A percentile compares a stretch with the other conserved stretches of the same genome.
Conservation (phyloP, 2,113 vertebrate genomes). For the Mesocricetus auratus region DNA sequence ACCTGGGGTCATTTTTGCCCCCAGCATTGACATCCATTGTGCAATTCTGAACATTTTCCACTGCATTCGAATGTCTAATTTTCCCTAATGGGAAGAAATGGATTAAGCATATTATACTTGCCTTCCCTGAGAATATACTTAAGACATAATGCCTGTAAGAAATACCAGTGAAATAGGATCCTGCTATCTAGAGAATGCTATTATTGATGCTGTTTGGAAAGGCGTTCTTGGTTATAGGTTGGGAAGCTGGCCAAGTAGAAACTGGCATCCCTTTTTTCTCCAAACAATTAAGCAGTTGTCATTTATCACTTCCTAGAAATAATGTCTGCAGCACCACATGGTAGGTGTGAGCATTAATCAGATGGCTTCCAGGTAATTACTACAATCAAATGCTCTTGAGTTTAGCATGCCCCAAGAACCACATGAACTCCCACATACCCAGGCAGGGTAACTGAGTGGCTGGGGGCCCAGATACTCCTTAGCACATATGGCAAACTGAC, state of each 20-base stretch:
- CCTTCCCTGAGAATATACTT: constrained; percentile 28
- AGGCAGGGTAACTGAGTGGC: background rate
- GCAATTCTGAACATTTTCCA: constrained; percentile 18
- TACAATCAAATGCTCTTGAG: constrained; percentile 61
- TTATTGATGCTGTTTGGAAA: constrained; percentile 69
- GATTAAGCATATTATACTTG: constrained; percentile 60
- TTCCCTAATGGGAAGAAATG: constrained; percentile 64
- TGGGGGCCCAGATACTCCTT: background rate
- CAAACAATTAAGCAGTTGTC: constrained; percentile 67
- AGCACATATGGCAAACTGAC: background rate
- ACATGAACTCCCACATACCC: background rate
- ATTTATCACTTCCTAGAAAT: constrained; percentile 78
- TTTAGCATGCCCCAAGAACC: constrained; percentile 35
- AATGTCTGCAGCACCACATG: constrained; percentile 58
- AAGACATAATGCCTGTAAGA: constrained; percentile 57
- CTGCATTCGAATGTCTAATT: constrained; percentile 57
- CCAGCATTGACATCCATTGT: background rate
- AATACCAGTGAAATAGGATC: constrained; percentile 14
- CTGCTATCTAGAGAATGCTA: constrained; percentile 52
- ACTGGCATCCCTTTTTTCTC: constrained; percentile 67
- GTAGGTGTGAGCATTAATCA: constrained; percentile 68
- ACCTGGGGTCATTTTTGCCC: constrained; percentile 55
- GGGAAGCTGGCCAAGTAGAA: constrained; percentile 74
- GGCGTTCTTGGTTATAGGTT: constrained; percentile 55
- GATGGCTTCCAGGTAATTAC: constrained; percentile 65